Evolutionary conservation across 2,113 vertebrate genomes (phyloP), one percentile per base, ranked within the genome.

Genomic region (Epinephelus moara): DNA sequence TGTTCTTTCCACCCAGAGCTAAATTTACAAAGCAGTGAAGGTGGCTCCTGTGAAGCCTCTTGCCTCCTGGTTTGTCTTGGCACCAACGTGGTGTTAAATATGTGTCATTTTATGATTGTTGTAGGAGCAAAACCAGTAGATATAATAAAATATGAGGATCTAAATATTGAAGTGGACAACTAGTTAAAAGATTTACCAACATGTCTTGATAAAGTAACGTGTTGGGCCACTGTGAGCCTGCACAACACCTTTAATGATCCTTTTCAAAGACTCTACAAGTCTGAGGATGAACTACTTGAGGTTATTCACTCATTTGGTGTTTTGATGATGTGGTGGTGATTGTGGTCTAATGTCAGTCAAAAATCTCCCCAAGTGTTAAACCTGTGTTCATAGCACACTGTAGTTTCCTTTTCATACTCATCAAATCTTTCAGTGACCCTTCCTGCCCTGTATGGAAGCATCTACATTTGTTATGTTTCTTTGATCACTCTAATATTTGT

Each of bases 1-100:
- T 70, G 90, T 88, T 92, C 76, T 85, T 81, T 89, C 82, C 77
- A 87, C 70, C 19, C 75, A 13, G 63, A 71, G 75, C 81, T 90
- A 88, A 75, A 83, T 85, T 84, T 78, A 85, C 57, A 82, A 69
- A 75, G 64, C 62, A 61, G 23, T 30, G 27, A 59, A 79, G 74
- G 63, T 81, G 75, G 64, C 62, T 77, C 76, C 63, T 59, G 6
- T 80, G 23, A 61, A 85, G 47, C 45, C 19, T 67, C 30, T 71
- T 59, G 40, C 33, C 53, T 15, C 59, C 5, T 73, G n/a, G 70
- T 75, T 40, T 52, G 59, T n/a, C 18, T 71, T 68, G 14, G 23
- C 47, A 33, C 21, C 30, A 50, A 9, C n/a, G 63, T 42, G 3
- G 42, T n/a, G 40, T 30, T 23, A 23, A 14, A 52, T 23, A 60